Evolutionary conservation across 2,113 vertebrate genomes (phyloP), one percentile per base, ranked within the genome.

Genomic region (Paradisaea rubra): DNA sequence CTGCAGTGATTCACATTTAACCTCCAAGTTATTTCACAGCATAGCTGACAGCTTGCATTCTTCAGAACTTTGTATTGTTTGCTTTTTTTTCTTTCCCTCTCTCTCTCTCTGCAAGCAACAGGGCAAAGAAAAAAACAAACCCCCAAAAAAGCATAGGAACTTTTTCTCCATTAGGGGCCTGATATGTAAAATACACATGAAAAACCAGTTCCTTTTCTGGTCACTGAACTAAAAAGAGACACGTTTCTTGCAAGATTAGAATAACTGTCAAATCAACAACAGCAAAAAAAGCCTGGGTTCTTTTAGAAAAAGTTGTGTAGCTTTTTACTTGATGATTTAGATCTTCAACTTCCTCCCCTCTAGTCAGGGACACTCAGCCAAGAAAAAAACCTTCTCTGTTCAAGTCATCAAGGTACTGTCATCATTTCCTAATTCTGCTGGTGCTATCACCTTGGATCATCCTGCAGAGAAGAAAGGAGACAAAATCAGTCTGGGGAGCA

Each of bases 231-330:
- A 64, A 97, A 97, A 91, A 87, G 60, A 90, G 89, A 72, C 52
- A 81, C 65, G 81, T 94, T 95, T 97, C 89, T 96, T 96, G 74
- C 53, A 94, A 89, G 61, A 93, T 97, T 97, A 91, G 91, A 96
- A 92, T 97, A 96, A 96, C 93, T 95, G 72, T 95, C 92, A 95
- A 95, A 95, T 96, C 96, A 97, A 95, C 86, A 96, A 91, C n/a
- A 92, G 95, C 35, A 94, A 95, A 94, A 66, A 71, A 94, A 63
- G 16, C 24, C 72, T 73, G 66, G 63, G 12, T 15, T 68, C 89
- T 97, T 95, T 87, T 68, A 95, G 80, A 89, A 94, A 95, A 96
- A 87, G 37, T 81, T 94, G 49, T 71, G 50, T 79, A 68, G 66
- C 71, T 93, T 94, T 86, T 97, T 97, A 94, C 91, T 91, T 89